Evolutionary conservation across 35 echinoderm and acorn worm species (phyloP).

Genomic region (Ptychodera flava): DNA sequence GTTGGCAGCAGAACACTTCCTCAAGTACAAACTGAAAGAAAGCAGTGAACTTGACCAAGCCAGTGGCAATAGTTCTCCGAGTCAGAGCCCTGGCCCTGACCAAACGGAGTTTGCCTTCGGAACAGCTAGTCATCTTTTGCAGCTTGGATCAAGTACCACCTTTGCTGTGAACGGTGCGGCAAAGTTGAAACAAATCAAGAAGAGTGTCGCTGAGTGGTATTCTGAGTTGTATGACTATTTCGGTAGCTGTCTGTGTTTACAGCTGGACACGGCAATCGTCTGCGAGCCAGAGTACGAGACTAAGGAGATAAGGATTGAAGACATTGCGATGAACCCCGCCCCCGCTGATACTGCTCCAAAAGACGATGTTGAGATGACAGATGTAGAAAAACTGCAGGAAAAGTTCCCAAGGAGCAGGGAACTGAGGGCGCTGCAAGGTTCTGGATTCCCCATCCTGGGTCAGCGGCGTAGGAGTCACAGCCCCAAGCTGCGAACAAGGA

Average conservation of each 20-base stretch:
- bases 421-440: not conserved
- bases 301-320: not conserved
- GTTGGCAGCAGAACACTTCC: slow-evolving; percentile 75
- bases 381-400: not conserved
- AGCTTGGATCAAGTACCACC: slow-evolving; percentile 16
- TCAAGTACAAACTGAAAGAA: slow-evolving; percentile 33
- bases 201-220: slow-evolving; percentile 52
- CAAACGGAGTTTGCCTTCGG: slow-evolving; percentile 57
- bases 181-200: slow-evolving; percentile 8
- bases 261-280: slow-evolving; percentile 22
- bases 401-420: not conserved
- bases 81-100: slow-evolving; percentile 39
- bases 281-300: not conserved
- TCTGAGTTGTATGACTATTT: slow-evolving; percentile 63
- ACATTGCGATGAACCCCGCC: not conserved
- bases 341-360: not conserved
- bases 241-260: slow-evolving; percentile 59
- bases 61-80: slow-evolving; percentile 24
- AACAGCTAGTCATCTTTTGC: slow-evolving; percentile 42
- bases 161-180: not conserved
- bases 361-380: not conserved
- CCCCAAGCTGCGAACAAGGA: not conserved
- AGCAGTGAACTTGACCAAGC: slow-evolving; percentile 8
- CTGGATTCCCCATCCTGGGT: not conserved
- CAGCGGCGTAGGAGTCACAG: not conserved